These are phyloP conservation scores for Ischnura elegans DNA, from an alignment of 2,888 invertebrate genomes.

Conservation along the genomic window DNA sequence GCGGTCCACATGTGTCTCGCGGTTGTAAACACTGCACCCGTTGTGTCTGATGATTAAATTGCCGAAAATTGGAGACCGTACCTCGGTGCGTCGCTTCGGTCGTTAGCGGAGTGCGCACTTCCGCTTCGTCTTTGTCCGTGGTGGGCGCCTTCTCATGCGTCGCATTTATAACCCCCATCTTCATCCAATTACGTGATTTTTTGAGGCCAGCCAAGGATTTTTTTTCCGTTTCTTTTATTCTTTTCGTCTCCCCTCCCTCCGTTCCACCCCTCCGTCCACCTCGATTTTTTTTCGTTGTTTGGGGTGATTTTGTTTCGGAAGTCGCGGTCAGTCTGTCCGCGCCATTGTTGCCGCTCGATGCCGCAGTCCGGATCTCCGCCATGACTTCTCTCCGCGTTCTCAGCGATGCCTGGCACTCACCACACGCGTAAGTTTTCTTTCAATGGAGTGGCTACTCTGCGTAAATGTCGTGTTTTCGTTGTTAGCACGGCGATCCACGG, in stretches of 20 bases:
- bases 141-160: background rate
- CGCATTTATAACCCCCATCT: constrained; percentile 2
- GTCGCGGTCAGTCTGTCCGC: background rate
- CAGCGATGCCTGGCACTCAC: background rate
- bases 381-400: background rate
- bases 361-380: background rate
- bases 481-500: too few species aligned
- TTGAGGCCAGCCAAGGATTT: background rate
- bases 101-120: background rate
- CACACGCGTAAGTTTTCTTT: background rate
- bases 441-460: too few species aligned
- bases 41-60: background rate
- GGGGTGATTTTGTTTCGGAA: background rate
- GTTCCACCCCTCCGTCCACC: background rate
- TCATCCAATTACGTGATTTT: constrained; percentile 11
- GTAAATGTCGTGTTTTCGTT: too few species aligned
- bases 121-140: background rate
- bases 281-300: background rate
- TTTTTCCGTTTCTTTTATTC: background rate
- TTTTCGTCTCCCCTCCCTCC: background rate
- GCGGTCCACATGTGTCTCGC: background rate
- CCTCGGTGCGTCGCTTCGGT: background rate
- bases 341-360: background rate
- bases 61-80: background rate
- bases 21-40: background rate